Evolutionary conservation across 2,797 vertebrate species (phyloP).

Genomic region (Esox lucius): DNA sequence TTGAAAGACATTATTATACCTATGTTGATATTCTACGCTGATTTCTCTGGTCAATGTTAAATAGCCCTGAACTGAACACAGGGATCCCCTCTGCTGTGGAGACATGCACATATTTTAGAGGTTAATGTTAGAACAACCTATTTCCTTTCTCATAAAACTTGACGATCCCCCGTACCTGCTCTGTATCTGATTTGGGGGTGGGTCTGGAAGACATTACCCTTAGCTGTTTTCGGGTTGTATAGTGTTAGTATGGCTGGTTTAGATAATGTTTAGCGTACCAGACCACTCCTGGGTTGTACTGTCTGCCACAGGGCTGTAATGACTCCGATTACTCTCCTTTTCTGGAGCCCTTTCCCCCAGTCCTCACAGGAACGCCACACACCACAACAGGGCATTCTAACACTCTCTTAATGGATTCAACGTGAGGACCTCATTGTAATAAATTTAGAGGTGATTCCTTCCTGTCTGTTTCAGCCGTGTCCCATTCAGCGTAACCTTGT

Average conservation of each 20-base stretch:
- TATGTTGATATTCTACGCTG: too few species aligned
- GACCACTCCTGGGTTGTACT: conserved; percentile 29
- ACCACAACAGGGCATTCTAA: conserved; percentile 32
- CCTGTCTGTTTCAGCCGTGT: conserved; percentile 36
- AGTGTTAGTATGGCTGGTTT: background rate
- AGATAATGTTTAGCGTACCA: conserved; percentile 26
- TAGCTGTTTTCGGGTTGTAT: conserved; percentile 24
- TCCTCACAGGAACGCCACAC: conserved; percentile 54
- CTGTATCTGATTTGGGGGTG: conserved; percentile 38
- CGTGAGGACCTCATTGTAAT: conserved; percentile 53
- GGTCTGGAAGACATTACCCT: conserved; percentile 26
- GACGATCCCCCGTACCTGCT: conserved; percentile 42
- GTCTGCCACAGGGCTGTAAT: conserved; percentile 32
- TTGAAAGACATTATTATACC: too few species aligned
- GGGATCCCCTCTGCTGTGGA: conserved; percentile 29
- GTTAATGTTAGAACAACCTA: conserved; percentile 59
- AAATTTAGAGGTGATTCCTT: conserved; percentile 53
- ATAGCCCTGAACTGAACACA: background rate
- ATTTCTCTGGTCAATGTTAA: too few species aligned
- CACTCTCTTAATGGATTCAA: conserved; percentile 51
- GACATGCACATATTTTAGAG: conserved; percentile 36
- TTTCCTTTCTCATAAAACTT: conserved; percentile 49
- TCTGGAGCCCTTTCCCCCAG: conserved; percentile 48
- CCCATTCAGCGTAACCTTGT: conserved; percentile 42
- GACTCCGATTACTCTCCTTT: conserved; percentile 60